Base-by-base conservation (phyloP, 2,888 invertebrate genomes). In the Sinodicranocentrus sp. region DNA sequence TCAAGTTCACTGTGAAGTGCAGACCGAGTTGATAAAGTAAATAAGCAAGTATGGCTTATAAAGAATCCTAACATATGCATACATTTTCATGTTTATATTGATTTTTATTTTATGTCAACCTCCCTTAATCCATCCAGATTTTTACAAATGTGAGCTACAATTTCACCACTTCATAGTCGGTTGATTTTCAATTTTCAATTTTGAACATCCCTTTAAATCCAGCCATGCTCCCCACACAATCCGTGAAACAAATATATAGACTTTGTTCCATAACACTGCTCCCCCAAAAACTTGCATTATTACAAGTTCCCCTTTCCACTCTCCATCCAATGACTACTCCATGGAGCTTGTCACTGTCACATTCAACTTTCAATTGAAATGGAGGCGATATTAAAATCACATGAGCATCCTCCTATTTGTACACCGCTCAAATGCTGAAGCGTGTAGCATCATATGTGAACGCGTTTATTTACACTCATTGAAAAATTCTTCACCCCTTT, bases 311-410 rank as follows among this genome's bases (percentile, higher is more conserved):
- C 43, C n/a, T 75, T 28, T 19, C 33, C 21, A 23, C 13, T 57
- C 54, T 39, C 67, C 48, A 63, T n/a, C 48, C 39, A 39, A 39
- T 39, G 13, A 39, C 13, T 6, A 39, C 39, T 39, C 23, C n/a
- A 43, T 68, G 63, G 71, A 28, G 68, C 61, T 43, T 79, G 78
- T 79, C 71, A 71, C 54, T 78, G 78, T 78, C 78, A 79, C 61
- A 70, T 23, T 79, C 33, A 63, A 71, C 21, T 54, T 71, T 59
- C 21, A 61, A 63, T 52, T 54, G 39, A 67, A 76, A 76, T 67
- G 28, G 77, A 77, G 10, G 33, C 10, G 10, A 77, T 77, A 43
- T 65, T 57, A 67, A 10, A 25, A 67, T 23, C 17, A 17, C 10
- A 65, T 28, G 6, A 48, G 61, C 21, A 61, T 61, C 3, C 17